phyloP scores from a whole-genome alignment of 1,140 invertebrate genomes.

The Chrysoperla carnea region DNA sequence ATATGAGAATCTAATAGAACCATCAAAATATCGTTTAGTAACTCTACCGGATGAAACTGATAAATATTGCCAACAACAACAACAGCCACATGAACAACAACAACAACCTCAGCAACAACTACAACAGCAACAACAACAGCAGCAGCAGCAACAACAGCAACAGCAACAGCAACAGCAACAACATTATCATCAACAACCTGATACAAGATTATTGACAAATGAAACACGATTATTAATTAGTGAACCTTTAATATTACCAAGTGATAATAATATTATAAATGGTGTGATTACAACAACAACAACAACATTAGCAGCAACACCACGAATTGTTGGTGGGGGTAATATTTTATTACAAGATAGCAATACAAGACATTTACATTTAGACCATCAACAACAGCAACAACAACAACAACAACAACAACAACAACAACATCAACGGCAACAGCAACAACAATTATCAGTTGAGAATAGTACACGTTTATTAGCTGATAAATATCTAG shows the following conservation, averaged over 20 bases:
- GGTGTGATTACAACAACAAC: no score
- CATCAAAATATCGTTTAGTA: conserved; percentile 5
- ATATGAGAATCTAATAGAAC: conserved; percentile 11
- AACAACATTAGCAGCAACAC: no score
- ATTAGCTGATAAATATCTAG: conserved; percentile 20
- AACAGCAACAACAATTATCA: no score
- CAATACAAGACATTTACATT: conserved; percentile 12
- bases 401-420: no score
- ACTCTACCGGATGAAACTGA: conserved; percentile 1
- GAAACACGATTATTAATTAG: conserved; percentile 13
- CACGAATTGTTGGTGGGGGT: conserved; percentile 4
- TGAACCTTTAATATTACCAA: conserved; percentile 13
- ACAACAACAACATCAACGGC: no score
- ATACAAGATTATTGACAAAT: conserved; percentile 10
- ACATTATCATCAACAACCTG: conserved; percentile 11
- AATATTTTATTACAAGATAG: conserved; percentile 9
- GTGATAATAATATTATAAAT: conserved; percentile 11
- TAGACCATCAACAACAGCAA: no score
- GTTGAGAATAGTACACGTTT: conserved; percentile 7
- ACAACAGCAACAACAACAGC: conserved; percentile 7
- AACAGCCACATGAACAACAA: conserved; percentile 3
- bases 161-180: conserved; percentile 7
- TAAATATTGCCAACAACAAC: not conserved
- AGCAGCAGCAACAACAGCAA: conserved; percentile 9
- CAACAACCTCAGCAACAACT: conserved; percentile 6